Evolutionary conservation across 2,113 vertebrate species (phyloP).

Genomic region (Sisor rabdophorus): DNA sequence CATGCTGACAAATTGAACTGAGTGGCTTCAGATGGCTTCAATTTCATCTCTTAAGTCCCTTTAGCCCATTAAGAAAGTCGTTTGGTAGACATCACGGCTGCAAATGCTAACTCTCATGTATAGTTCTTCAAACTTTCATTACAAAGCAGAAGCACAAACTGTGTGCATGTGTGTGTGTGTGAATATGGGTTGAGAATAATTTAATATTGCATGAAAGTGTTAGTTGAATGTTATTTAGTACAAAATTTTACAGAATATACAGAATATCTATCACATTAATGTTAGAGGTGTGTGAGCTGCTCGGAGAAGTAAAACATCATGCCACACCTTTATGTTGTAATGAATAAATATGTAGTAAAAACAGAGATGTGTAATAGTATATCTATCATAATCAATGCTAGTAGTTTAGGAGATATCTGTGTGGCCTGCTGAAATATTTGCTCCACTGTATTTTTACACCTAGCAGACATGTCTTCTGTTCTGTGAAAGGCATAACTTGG

Average conservation of each 20-base stretch:
- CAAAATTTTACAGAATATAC: constrained; percentile 6
- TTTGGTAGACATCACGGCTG: constrained; percentile 41
- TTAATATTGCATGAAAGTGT: constrained; percentile 35
- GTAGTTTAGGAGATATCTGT: constrained; percentile 38
- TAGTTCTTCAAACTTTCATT: constrained; percentile 41
- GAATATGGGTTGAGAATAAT: constrained; percentile 22
- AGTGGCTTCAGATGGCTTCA: constrained; percentile 49
- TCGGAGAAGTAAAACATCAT: constrained; percentile 18
- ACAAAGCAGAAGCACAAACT: constrained; percentile 15
- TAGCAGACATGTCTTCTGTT: constrained; percentile 23
- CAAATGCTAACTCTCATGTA: constrained; percentile 19
- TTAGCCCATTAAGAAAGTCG: constrained; percentile 52
- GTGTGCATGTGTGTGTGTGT: constrained; percentile 20
- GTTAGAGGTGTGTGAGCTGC: constrained; percentile 13
- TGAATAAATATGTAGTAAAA: too few species aligned
- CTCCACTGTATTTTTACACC: constrained; percentile 19
- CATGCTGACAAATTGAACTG: constrained; percentile 58
- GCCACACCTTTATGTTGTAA: not conserved
- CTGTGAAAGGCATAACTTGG: not conserved
- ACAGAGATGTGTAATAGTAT: constrained; percentile 30
- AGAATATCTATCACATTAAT: constrained; percentile 17
- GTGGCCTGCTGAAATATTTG: constrained; percentile 33
- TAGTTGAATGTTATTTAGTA: too few species aligned
- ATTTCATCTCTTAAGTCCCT: constrained; percentile 53
- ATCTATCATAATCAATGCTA: constrained; percentile 42